Conservation (phyloP, 1,140 invertebrate genomes). For the Drosophila orosa region DNA sequence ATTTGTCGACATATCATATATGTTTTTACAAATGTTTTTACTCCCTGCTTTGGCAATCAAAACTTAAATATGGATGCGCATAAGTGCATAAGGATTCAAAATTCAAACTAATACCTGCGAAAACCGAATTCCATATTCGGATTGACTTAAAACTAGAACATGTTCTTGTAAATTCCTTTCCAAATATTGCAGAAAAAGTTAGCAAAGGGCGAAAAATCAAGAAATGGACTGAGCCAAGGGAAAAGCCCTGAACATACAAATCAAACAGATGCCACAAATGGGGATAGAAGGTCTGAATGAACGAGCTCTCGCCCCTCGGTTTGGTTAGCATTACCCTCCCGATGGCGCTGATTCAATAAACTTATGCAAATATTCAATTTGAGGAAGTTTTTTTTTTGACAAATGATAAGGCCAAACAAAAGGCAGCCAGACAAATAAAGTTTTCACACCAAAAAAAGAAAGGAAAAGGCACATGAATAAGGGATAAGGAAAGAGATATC, state of each 20-base stretch:
- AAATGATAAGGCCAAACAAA: slow-evolving; percentile 81
- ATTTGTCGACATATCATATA: background rate
- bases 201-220: slow-evolving; percentile 23
- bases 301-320: slow-evolving; percentile 6
- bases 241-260: slow-evolving; percentile 41
- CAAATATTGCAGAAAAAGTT: slow-evolving; percentile 22
- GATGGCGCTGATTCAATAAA: slow-evolving; percentile 70
- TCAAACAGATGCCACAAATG: slow-evolving; percentile 49
- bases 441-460: slow-evolving; percentile 61
- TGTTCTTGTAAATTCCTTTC: background rate
- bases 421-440: slow-evolving; percentile 74
- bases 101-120: no score
- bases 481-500: slow-evolving; percentile 49
- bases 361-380: slow-evolving; percentile 83
- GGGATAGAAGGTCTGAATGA: slow-evolving; percentile 8
- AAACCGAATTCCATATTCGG: background rate
- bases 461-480: slow-evolving; percentile 23
- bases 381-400: slow-evolving; percentile 63
- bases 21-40: background rate
- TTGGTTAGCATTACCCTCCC: slow-evolving; percentile 31
- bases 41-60: background rate
- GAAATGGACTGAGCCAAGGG: slow-evolving; percentile 15
- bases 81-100: background rate
- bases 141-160: background rate
- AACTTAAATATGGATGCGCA: background rate